Evolutionary conservation across 2,888 invertebrate species (phyloP).

Genomic region (Heliconius hortense): DNA sequence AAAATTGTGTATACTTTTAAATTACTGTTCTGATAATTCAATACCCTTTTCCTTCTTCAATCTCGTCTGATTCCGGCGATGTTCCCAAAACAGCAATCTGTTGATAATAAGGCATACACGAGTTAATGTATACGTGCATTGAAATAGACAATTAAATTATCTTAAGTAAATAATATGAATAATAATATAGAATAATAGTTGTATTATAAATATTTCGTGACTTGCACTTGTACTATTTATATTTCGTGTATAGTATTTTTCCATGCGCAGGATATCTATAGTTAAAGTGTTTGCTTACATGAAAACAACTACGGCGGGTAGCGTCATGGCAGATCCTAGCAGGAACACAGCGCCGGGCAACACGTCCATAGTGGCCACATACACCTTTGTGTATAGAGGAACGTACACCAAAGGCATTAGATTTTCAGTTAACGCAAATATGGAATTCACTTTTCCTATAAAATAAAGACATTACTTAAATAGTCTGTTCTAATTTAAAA

Average conservation of each 20-base stretch:
- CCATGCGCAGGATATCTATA: neutral
- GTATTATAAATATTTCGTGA: neutral
- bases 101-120: slow-evolving; percentile 37
- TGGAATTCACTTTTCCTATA: slow-evolving; percentile 85
- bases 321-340: slow-evolving; percentile 83
- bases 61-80: slow-evolving; percentile 48
- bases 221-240: slow-evolving; percentile 3
- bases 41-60: slow-evolving; percentile 34
- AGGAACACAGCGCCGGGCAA: slow-evolving; percentile 86
- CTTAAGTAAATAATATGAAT: slow-evolving; percentile 8
- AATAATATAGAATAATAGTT: neutral
- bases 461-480: slow-evolving; percentile 15
- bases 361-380: slow-evolving; percentile 84
- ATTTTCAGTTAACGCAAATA: slow-evolving; percentile 85
- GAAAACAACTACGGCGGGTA: slow-evolving; percentile 84
- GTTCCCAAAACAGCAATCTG: slow-evolving; percentile 59
- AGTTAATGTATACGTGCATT: neutral
- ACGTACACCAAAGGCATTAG: slow-evolving; percentile 86
- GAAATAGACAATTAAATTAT: neutral
- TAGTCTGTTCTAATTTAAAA: too few relatives aligned
- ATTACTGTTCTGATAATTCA: slow-evolving; percentile 31
- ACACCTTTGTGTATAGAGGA: slow-evolving; percentile 85
- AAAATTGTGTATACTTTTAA: slow-evolving; percentile 12
- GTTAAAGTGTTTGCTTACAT: slow-evolving; percentile 63
- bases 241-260: neutral